Conservation (phyloP, 2,888 invertebrate genomes). For the Synergus gifuensis region DNA sequence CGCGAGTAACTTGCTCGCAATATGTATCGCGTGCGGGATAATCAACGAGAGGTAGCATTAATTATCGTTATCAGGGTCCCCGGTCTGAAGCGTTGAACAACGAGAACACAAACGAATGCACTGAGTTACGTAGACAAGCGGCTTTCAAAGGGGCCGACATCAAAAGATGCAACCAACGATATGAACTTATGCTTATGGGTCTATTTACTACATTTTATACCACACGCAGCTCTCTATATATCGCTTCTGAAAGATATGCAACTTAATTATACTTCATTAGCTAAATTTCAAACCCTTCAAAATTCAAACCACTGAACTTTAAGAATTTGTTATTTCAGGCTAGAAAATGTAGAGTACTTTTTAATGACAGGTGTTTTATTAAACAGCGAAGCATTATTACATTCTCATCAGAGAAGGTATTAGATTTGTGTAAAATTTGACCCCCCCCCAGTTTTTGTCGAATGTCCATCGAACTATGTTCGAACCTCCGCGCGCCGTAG, state of each 20-base stretch:
- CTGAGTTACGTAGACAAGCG: conserved; percentile 55
- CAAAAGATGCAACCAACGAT: conserved; percentile 61
- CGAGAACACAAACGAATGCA: conserved; percentile 57
- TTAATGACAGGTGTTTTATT: too few relatives aligned
- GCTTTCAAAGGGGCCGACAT: conserved; percentile 59
- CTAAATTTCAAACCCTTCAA: background rate
- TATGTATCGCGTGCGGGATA: conserved; percentile 68
- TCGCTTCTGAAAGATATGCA: conserved; percentile 47
- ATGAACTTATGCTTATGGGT: conserved; percentile 60
- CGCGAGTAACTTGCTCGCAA: conserved; percentile 6
- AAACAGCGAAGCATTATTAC: too few relatives aligned
- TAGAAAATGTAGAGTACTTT: background rate
- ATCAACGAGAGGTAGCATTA: conserved; percentile 71
- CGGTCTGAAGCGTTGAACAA: conserved; percentile 67
- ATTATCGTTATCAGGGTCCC: conserved; percentile 71
- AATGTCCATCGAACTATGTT: too few relatives aligned
- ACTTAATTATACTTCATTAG: conserved; percentile 53
- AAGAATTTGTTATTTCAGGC: background rate
- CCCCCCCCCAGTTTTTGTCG: too few relatives aligned
- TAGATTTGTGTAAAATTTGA: too few relatives aligned
- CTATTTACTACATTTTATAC: conserved; percentile 62
- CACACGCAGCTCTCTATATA: conserved; percentile 51
- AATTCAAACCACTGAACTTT: background rate
- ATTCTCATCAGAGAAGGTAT: too few relatives aligned
- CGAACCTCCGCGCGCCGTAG: too few relatives aligned